Evolutionary conservation across 2,888 invertebrate species (phyloP), one percentile per base, ranked within the genome.

Genomic region (Clivina fossor): DNA sequence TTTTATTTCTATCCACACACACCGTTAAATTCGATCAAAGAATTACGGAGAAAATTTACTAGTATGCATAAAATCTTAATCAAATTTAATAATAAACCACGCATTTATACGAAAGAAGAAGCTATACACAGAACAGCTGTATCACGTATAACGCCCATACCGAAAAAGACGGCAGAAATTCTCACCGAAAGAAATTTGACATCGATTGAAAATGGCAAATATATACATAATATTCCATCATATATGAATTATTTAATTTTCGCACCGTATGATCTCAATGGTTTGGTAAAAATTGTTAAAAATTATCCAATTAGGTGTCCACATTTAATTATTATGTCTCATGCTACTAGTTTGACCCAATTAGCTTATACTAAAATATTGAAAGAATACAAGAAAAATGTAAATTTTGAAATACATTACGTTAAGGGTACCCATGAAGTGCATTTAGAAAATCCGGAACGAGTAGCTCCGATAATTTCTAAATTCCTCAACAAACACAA

Each of bases 391-490:
- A 22, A 22, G 19, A 46, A 38, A 22, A 59, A 62, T 49, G 65
- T 64, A 40, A 65, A 68, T 51, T 65, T 69, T 51, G 61, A 35
- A 2, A 56, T 71, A 59, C 54, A 66, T 62, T 1, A 73, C 1
- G 77, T 83, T 0, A 69, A 75, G 0, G 85, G 84, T 0, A 72
- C 74, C 32, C 85, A 85, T 60, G 83, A 85, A 62, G 78, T 83
- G 0, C 85, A 85, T 66, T 76, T 79, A 38, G 79, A 78, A 4
- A 65, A 77, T 60, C 83, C 85, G 0, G 78, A 81, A 58, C 65
- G 68, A 5, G 71, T 84, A 2, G 74, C 74, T 1, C 66, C 68
- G 1, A 40, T 64, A 35, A 60, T 71, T 32, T 60, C 37, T 20
- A 62, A 65, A 41, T 71, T 71, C 66, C 65, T 71, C 44, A 53